A percentile compares a stretch with the other conserved stretches of the same genome.
Conservation (phyloP, 2,113 vertebrate species). For the Climacteris rufus region DNA sequence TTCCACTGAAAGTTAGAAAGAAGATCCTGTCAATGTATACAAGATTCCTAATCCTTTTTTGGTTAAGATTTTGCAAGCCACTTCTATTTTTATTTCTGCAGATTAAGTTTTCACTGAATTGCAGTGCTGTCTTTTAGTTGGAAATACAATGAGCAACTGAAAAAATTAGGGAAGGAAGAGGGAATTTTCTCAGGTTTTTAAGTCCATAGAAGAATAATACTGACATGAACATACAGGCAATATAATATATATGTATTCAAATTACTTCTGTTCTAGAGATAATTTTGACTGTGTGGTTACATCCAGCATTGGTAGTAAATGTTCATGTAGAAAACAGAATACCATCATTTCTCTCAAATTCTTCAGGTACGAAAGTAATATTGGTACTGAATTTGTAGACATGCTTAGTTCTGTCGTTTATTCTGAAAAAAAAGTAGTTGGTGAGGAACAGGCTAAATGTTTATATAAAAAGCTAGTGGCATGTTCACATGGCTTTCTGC, state of each 20-base stretch:
- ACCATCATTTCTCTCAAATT: background rate
- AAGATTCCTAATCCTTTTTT: background rate
- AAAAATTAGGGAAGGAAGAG: background rate
- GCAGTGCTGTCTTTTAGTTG: background rate
- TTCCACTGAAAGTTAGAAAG: background rate
- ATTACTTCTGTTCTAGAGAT: background rate
- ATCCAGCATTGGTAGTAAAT: background rate
- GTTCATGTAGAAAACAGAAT: background rate
- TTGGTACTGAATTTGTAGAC: accelerated
- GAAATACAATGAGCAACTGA: background rate
- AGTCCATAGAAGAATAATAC: background rate
- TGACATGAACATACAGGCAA: background rate
- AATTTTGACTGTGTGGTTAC: background rate
- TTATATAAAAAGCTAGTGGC: background rate
- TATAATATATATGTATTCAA: background rate
- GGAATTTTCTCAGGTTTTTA: background rate
- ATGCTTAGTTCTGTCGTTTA: background rate
- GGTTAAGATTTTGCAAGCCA: background rate
- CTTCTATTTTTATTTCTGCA: background rate
- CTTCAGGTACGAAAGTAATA: background rate
- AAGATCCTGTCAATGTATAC: background rate
- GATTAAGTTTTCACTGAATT: background rate
- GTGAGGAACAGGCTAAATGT: background rate
- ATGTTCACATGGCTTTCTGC: background rate
- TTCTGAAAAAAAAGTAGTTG: background rate